Conservation (phyloP, 2,797 vertebrate genomes). For the Peromyscus melanophrys region DNA sequence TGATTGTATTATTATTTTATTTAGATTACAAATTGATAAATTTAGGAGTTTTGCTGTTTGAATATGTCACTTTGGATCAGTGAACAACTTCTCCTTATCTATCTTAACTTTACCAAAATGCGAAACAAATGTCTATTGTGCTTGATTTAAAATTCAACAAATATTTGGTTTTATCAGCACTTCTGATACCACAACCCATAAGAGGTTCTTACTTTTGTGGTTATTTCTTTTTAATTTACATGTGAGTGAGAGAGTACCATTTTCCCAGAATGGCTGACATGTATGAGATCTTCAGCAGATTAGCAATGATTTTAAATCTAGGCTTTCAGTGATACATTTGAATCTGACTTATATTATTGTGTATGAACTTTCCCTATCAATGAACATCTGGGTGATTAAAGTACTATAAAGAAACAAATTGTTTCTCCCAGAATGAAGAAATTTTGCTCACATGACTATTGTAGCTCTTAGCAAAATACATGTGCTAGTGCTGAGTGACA, state of each 20-base stretch:
- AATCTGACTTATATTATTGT: neutral
- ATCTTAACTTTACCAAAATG: slow-evolving; percentile 42
- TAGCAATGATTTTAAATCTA: slow-evolving; percentile 51
- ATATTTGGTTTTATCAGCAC: slow-evolving; percentile 56
- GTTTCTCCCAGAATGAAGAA: slow-evolving; percentile 12
- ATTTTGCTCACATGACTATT: neutral
- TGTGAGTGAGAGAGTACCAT: neutral
- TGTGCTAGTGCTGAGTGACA: neutral
- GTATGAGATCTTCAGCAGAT: slow-evolving; percentile 37
- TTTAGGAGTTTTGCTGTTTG: neutral
- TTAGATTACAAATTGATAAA: slow-evolving; percentile 11
- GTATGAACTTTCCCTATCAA: slow-evolving; percentile 16
- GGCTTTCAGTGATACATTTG: slow-evolving; percentile 32
- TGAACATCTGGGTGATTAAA: slow-evolving; percentile 41
- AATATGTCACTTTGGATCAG: neutral
- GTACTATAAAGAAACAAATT: neutral
- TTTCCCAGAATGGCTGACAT: slow-evolving; percentile 42
- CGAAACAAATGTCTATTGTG: slow-evolving; percentile 17
- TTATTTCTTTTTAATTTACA: slow-evolving; percentile 64
- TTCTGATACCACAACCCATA: neutral
- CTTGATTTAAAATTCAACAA: slow-evolving; percentile 66
- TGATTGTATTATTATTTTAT: neutral
- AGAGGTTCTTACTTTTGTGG: slow-evolving; percentile 24
- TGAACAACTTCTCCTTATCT: slow-evolving; percentile 36
- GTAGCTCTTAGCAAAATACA: neutral